Evolutionary conservation across 2,888 invertebrate genomes (phyloP).

Genomic region (Osmoderma eremita): DNA sequence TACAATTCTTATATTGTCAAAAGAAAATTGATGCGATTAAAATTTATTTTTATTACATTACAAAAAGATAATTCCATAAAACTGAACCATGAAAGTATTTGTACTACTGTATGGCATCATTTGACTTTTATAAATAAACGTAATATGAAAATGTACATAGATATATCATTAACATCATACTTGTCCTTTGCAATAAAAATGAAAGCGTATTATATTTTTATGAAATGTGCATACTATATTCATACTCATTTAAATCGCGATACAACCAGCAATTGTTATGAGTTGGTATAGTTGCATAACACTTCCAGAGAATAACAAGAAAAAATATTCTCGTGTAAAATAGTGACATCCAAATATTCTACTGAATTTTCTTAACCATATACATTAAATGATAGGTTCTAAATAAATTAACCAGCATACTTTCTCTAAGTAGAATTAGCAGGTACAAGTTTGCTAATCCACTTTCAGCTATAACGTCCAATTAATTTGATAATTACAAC

Average conservation of each 20-base stretch:
- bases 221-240: slow-evolving; percentile 26
- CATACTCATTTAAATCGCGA: slow-evolving; percentile 4
- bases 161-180: slow-evolving; percentile 15
- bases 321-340: slow-evolving; percentile 16
- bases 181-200: slow-evolving; percentile 4
- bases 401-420: too few species aligned
- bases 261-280: slow-evolving; percentile 11
- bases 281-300: neutral
- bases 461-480: neutral
- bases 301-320: slow-evolving; percentile 9
- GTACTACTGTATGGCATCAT: slow-evolving; percentile 21
- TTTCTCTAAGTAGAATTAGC: too few species aligned
- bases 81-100: slow-evolving; percentile 21
- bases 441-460: too few species aligned
- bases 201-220: slow-evolving; percentile 15
- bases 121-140: neutral
- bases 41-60: slow-evolving; percentile 27
- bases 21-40: slow-evolving; percentile 14
- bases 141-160: neutral
- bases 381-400: neutral
- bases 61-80: slow-evolving; percentile 11
- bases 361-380: slow-evolving; percentile 1
- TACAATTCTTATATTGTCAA: slow-evolving; percentile 6
- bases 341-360: slow-evolving; percentile 21
- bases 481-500: too few species aligned